These are phyloP conservation scores for Misgurnus mizolepis DNA, from an alignment of 2,113 vertebrate species.

Conservation along the genomic window DNA sequence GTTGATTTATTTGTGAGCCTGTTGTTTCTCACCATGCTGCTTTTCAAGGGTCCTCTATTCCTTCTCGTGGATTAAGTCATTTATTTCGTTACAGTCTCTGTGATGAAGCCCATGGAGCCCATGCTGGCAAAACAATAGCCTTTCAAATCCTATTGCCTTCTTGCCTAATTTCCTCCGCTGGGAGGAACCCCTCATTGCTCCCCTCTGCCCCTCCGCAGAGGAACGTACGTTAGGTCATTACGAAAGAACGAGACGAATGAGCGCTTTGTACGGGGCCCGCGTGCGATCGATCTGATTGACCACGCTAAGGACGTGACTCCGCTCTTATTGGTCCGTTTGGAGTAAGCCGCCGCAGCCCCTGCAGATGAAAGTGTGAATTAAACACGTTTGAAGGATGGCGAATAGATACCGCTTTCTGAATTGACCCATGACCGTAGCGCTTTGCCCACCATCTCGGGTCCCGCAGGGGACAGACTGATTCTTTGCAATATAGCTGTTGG, in stretches of 20 bases:
- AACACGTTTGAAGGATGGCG: conserved; percentile 9
- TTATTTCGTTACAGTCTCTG: conserved; percentile 26
- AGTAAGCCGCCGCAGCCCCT: conserved; percentile 1
- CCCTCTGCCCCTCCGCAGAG: conserved; percentile 10
- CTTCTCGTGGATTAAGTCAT: conserved; percentile 24
- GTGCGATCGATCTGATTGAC: conserved; percentile 32
- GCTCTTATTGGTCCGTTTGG: conserved; percentile 35
- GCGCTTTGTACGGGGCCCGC: not conserved
- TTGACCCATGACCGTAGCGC: conserved; percentile 13
- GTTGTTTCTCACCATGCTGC: conserved; percentile 1
- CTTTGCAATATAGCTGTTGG: conserved; percentile 4
- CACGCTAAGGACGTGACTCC: conserved; percentile 25
- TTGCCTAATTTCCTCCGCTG: conserved; percentile 40
- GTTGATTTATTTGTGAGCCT: not conserved
- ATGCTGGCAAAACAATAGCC: conserved; percentile 45
- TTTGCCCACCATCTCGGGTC: not conserved
- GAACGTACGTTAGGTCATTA: conserved; percentile 48
- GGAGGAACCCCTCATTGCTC: conserved; percentile 26
- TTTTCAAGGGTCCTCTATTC: conserved; percentile 20
- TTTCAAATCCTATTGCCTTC: conserved; percentile 36
- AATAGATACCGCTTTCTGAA: conserved; percentile 19
- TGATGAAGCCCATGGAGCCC: conserved; percentile 22
- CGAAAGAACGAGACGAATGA: conserved; percentile 45
- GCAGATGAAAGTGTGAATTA: conserved; percentile 24
- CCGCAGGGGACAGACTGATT: not conserved